Base-by-base conservation (phyloP, 1,140 invertebrate species). In the Bombus sylvicola region DNA sequence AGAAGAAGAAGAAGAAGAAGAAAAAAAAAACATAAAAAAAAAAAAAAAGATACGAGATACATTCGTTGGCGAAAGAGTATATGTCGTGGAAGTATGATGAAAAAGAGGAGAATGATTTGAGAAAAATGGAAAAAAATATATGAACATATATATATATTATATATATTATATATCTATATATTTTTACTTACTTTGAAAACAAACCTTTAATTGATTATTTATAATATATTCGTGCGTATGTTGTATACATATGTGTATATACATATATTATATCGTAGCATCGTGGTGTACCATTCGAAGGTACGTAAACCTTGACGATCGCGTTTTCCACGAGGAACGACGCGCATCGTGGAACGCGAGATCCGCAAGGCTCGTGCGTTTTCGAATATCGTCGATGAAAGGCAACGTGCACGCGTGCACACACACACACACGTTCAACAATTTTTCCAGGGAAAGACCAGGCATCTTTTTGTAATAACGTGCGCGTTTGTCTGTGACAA, bases 181-280 rank as follows among this genome's bases (percentile, higher is more conserved):
- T 91, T 91, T 94, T 92, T 93, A 91, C 89, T 93, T 94, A 94
- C 89, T 93, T 94, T 93, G 87, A 89, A 92, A 89, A 72, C 85
- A 90, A 92, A 91, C 74, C 89, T 90, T 87, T 89, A 85, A 88
- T 89, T 89, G 82, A 90, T 88, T 90, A 89, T 89, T 90, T 93
- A 91, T 92, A 92, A 92, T 88, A 87, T 83, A 88, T 92, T 77
- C 68, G 47, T 90, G 66, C 86, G 87, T 88, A 81, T 75, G 53
- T 86, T 85, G 75, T 83, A 89, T 83, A 73, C 12, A 83, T 75
- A 72, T 66, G 87, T 79, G 83, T 78, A 87, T 82, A 89, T 85
- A 79, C 71, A 83, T 79, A 87, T 87, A 69, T 85, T 86, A 66
- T 62, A 76, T 83, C 77, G 34, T 53, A 41, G 81, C 53, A 79